Percentiles rank a stretch among this genome's conserved stretches.
phyloP scores from a whole-genome alignment of 2,888 invertebrate species.

The Himalopsyche anomala region DNA sequence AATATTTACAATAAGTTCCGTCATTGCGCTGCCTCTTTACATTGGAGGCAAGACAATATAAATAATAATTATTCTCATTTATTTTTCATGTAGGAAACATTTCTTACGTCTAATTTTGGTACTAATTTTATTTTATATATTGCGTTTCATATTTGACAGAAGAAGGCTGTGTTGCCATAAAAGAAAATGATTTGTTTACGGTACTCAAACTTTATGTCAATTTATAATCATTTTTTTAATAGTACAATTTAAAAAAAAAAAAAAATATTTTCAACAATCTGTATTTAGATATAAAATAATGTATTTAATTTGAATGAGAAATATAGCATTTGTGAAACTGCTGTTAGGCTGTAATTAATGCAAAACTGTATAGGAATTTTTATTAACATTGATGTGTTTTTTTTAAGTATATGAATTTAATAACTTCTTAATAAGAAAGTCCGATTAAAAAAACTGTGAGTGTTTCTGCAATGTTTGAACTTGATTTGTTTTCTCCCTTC shows the following conservation, averaged over 20 bases:
- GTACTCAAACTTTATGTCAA: neutral
- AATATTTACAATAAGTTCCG: constrained; percentile 52
- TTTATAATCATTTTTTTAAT: too few species aligned
- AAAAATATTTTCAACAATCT: too few species aligned
- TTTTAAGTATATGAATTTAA: too few species aligned
- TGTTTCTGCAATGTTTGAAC: neutral
- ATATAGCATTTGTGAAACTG: too few species aligned
- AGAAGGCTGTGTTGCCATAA: constrained; percentile 3
- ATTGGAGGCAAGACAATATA: constrained; percentile 27
- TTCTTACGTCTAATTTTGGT: constrained; percentile 62
- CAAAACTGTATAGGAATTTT: too few species aligned
- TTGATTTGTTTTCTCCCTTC: neutral
- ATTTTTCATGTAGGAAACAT: constrained; percentile 43
- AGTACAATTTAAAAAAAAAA: too few species aligned
- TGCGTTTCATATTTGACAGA: constrained; percentile 36
- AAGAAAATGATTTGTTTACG: neutral
- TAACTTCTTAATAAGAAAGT: too few species aligned
- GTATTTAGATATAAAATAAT: too few species aligned
- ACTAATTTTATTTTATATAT: constrained; percentile 50
- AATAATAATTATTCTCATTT: constrained; percentile 36
- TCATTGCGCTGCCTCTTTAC: neutral
- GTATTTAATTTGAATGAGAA: too few species aligned
- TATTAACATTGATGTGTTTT: too few species aligned
- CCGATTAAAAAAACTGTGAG: neutral
- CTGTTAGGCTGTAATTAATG: too few species aligned